phyloP scores from a whole-genome alignment of 37 sponge, comb jelly and placozoan species.

The Petrosia ficiformis region DNA sequence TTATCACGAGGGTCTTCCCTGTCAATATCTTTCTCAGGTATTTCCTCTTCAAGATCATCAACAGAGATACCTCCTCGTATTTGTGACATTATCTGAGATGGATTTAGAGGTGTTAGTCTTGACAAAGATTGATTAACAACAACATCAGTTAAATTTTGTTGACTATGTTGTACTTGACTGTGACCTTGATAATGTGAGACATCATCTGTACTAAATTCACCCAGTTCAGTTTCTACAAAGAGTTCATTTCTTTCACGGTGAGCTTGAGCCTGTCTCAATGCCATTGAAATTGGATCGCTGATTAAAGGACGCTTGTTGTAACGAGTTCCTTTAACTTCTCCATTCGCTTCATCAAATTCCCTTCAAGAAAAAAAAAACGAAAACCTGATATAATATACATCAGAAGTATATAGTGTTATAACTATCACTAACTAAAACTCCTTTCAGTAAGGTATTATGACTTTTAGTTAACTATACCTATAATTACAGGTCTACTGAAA shows the following conservation, averaged over 20 bases:
- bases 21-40: neutral
- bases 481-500: too few relatives aligned
- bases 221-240: constrained; percentile 1
- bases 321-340: neutral
- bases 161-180: constrained; percentile 4
- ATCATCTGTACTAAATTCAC: neutral
- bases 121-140: neutral
- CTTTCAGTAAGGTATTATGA: too few relatives aligned
- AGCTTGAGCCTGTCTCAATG: neutral
- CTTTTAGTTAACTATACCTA: too few relatives aligned
- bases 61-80: neutral
- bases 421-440: too few relatives aligned
- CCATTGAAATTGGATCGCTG: too few relatives aligned
- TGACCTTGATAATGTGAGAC: neutral
- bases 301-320: too few relatives aligned
- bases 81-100: constrained; percentile 8
- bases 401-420: too few relatives aligned
- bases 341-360: too few relatives aligned
- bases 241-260: neutral
- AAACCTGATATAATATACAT: too few relatives aligned
- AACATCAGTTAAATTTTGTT: neutral
- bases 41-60: neutral
- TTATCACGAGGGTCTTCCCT: neutral
- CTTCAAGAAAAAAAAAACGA: too few relatives aligned
- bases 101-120: neutral